These are phyloP conservation scores for Rhabditophanes sp. DNA, from an alignment of 2,888 invertebrate genomes.

Conservation along the genomic window DNA sequence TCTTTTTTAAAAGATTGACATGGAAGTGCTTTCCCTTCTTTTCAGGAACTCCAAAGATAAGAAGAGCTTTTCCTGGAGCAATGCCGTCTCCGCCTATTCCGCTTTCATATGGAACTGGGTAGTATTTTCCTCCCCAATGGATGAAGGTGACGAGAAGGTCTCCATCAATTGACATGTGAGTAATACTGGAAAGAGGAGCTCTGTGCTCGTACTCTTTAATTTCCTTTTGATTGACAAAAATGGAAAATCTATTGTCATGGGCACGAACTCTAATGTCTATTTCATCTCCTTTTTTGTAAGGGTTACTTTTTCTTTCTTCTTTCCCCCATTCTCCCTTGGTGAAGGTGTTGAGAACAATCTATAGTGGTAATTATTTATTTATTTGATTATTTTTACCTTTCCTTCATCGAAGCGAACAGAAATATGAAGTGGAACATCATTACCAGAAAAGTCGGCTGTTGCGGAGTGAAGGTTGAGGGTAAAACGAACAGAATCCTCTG, in stretches of 20 bases:
- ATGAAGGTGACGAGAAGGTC: slow-evolving; percentile 36
- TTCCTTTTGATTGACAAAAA: slow-evolving; percentile 40
- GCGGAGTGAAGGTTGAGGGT: slow-evolving; percentile 38
- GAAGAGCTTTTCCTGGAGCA: slow-evolving; percentile 35
- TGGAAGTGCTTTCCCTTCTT: slow-evolving; percentile 44
- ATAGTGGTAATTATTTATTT: slow-evolving; percentile 1
- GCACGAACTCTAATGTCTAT: slow-evolving; percentile 42
- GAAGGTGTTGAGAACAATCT: slow-evolving; percentile 40
- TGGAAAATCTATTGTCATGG: slow-evolving; percentile 39
- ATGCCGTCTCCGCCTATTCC: slow-evolving; percentile 38
- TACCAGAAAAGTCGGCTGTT: slow-evolving; percentile 33
- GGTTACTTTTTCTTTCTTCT: slow-evolving; percentile 42
- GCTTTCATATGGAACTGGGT: slow-evolving; percentile 37
- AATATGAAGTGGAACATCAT: slow-evolving; percentile 42
- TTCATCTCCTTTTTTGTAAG: slow-evolving; percentile 40
- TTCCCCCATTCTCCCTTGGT: slow-evolving; percentile 44
- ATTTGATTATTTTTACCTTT: slow-evolving; percentile 17
- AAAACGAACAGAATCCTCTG: slow-evolving; percentile 39
- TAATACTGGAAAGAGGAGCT: slow-evolving; percentile 31
- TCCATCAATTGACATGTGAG: slow-evolving; percentile 42
- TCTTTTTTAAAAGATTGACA: slow-evolving; percentile 34
- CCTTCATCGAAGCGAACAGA: slow-evolving; percentile 43
- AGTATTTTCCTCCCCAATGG: slow-evolving; percentile 44
- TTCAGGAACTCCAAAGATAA: slow-evolving; percentile 36
- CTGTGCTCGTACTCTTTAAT: slow-evolving; percentile 43